Base-by-base conservation (phyloP, 2,113 vertebrate species). In the Sceloporus undulatus region DNA sequence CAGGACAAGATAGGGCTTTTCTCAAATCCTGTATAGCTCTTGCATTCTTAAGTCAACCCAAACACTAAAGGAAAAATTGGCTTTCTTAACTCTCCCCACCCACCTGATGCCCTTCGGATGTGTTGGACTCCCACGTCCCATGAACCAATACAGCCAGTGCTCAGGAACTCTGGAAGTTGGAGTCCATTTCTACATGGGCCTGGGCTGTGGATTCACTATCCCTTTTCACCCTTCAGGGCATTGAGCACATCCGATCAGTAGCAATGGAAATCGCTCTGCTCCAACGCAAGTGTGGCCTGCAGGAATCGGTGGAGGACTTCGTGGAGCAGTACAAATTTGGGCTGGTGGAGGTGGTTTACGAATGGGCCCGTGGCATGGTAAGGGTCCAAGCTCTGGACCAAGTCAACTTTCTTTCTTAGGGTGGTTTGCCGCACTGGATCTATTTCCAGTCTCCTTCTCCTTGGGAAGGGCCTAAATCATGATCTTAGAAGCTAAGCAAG, bases 291-390 rank as follows among this genome's bases (percentile, higher is more conserved):
- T 98, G 98, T 90, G 98, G 97, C 66, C 95, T 99, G 83, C 89
- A 94, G 2, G 98, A 98, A 96, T 97, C 98, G 0, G 96, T 97
- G 5, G 98, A 98, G 91, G 98, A 99, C 75, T 98, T 97, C 87
- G 98, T 98, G 27, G 97, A 96, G n/a, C 98, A 99, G 95, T 97
- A 98, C 91, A 98, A 98, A 91, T 98, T 98, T n/a, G 98, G 98
- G 42, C 96, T 98, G 95, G 98, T 98, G 0, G 98, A 98, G 91
- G 98, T 99, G 87, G 98, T 98, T 42, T 98, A 98, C 87, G 98
- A 98, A 95, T 99, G 98, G 98, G 98, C 98, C 91, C 95, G 98
- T 85, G 98, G 98, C 93, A 98, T 98, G 98, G 98, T 98, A 93
- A 98, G 98, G 70, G 0, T 3, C 25, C 21, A 10, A 14, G 1